Conservation (phyloP, 2,797 vertebrate species). For the Trachurus trachurus region DNA sequence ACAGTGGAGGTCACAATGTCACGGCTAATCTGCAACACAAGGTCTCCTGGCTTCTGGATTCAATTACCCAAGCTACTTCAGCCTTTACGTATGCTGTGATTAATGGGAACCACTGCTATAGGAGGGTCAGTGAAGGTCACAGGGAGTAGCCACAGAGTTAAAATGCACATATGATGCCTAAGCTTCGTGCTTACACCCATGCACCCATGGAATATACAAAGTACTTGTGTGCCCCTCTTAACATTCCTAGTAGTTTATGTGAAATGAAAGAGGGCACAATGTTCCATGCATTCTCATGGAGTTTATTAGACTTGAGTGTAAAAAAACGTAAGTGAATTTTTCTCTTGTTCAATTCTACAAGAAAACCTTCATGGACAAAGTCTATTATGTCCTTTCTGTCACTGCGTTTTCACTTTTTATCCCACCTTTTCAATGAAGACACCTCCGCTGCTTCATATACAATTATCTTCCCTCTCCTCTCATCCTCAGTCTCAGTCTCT, state of each 20-base stretch:
- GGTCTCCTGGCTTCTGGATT: constrained; percentile 63
- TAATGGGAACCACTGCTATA: constrained; percentile 64
- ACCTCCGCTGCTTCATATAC: constrained; percentile 38
- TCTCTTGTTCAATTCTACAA: not conserved
- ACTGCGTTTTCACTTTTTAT: constrained; percentile 17
- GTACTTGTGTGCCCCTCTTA: constrained; percentile 10
- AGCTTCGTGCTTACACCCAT: not conserved
- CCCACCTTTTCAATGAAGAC: constrained; percentile 9
- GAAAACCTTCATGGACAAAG: constrained; percentile 21
- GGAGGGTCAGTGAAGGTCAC: constrained; percentile 68
- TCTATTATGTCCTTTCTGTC: constrained; percentile 11
- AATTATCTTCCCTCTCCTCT: constrained; percentile 24
- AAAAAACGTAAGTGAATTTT: not conserved
- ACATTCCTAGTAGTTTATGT: constrained; percentile 34
- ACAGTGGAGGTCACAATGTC: constrained; percentile 61
- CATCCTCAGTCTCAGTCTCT: constrained; percentile 17
- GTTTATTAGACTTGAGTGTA: constrained; percentile 25
- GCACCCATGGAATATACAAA: constrained; percentile 27
- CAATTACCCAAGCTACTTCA: constrained; percentile 70
- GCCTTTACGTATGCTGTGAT: constrained; percentile 65
- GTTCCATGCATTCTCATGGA: constrained; percentile 23
- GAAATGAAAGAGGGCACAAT: constrained; percentile 26
- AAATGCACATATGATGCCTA: constrained; percentile 19
- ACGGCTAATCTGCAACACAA: constrained; percentile 64
- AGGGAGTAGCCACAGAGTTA: constrained; percentile 20